phyloP scores from a whole-genome alignment of 1,140 invertebrate genomes.

The Diabrotica undecimpunctata region DNA sequence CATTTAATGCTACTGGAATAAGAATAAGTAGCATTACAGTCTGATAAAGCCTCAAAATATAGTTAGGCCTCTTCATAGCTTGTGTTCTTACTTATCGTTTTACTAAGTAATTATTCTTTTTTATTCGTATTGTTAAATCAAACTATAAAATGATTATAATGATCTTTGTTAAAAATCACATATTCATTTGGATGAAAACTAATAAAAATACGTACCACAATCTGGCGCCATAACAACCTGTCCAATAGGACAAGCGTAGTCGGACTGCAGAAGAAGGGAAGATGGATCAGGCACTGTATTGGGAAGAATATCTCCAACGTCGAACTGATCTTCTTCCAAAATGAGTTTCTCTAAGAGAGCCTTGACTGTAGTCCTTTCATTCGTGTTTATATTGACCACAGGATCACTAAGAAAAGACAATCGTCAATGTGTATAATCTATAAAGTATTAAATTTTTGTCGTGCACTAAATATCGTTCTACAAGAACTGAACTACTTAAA shows the following conservation, averaged over 20 bases:
- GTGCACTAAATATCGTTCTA: too few relatives aligned
- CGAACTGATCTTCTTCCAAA: constrained; percentile 87
- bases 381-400: constrained; percentile 79
- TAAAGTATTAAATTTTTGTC: not conserved
- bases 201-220: constrained; percentile 62
- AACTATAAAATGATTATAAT: too few relatives aligned
- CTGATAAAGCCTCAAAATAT: too few relatives aligned
- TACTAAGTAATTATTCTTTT: too few relatives aligned
- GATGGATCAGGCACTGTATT: constrained; percentile 92
- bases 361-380: constrained; percentile 80
- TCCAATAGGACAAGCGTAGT: constrained; percentile 88
- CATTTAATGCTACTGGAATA: too few relatives aligned
- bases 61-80: too few relatives aligned
- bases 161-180: too few relatives aligned
- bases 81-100: too few relatives aligned
- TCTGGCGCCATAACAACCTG: constrained; percentile 89
- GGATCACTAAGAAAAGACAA: constrained; percentile 69
- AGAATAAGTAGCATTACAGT: too few relatives aligned
- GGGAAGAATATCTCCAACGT: constrained; percentile 87
- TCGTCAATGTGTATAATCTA: not conserved
- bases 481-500: too few relatives aligned
- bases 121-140: too few relatives aligned
- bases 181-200: too few relatives aligned
- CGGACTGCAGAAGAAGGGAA: constrained; percentile 78
- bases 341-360: constrained; percentile 80